Conservation (phyloP, 2,888 invertebrate genomes). For the Meteorus cinctellus region DNA sequence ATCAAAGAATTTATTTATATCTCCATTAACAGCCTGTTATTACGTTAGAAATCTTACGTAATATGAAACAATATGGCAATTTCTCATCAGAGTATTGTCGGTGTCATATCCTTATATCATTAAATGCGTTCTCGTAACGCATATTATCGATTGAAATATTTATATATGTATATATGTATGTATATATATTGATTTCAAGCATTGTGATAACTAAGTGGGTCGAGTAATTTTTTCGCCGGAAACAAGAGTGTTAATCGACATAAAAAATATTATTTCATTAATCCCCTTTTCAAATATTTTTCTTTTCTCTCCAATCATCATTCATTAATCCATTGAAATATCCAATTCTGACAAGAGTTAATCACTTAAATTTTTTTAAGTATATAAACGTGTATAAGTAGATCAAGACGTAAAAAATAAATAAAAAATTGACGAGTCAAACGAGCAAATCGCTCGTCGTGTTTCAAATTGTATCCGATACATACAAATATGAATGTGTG, state of each 20-base stretch:
- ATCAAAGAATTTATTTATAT: too few relatives aligned
- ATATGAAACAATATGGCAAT: too few relatives aligned
- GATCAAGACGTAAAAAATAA: neutral
- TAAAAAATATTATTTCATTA: conserved; percentile 26
- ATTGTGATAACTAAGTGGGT: conserved; percentile 30
- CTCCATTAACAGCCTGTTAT: too few relatives aligned
- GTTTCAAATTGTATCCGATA: conserved; percentile 4
- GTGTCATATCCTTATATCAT: conserved; percentile 5
- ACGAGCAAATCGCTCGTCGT: neutral
- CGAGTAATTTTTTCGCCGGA: conserved; percentile 22
- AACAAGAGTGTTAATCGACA: conserved; percentile 7
- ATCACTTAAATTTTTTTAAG: neutral
- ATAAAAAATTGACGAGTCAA: neutral
- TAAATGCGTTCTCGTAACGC: conserved; percentile 12
- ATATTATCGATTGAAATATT: conserved; percentile 24
- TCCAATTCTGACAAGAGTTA: conserved; percentile 6
- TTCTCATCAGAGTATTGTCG: neutral
- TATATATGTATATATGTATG: neutral
- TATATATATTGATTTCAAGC: conserved; percentile 23
- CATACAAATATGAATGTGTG: conserved; percentile 42
- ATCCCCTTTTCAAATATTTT: neutral
- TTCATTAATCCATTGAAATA: conserved; percentile 20
- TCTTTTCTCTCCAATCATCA: conserved; percentile 20
- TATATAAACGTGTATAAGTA: conserved; percentile 2
- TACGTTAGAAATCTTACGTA: too few relatives aligned